A percentile compares a stretch with the other conserved stretches of the same genome.
phyloP scores from a whole-genome alignment of 2,113 vertebrate species.

The Chloroceryle aenea region DNA sequence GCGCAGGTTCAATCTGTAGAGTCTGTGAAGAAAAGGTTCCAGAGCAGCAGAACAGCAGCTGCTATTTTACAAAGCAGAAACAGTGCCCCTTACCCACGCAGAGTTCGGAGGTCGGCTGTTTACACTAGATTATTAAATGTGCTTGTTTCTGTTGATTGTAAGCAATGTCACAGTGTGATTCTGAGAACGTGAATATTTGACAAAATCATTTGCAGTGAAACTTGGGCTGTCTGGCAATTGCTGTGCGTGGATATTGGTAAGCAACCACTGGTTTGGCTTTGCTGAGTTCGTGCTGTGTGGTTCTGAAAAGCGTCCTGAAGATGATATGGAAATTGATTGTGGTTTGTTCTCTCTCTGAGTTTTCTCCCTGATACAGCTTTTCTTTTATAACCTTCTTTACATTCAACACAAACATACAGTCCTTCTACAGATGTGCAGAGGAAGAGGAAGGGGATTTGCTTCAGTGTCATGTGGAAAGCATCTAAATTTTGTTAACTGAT shows the following conservation, averaged over 20 bases:
- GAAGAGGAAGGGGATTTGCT: not conserved
- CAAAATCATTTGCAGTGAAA: slow-evolving; percentile 65
- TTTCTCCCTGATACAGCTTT: slow-evolving; percentile 42
- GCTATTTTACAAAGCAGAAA: not conserved
- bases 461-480: not conserved
- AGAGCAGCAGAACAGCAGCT: not conserved
- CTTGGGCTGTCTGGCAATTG: slow-evolving; percentile 25
- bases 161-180: not conserved
- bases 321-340: not conserved
- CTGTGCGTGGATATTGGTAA: slow-evolving; percentile 52
- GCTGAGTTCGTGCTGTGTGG: slow-evolving; percentile 59
- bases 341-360: slow-evolving; percentile 43
- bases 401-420: slow-evolving; percentile 10
- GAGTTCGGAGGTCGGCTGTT: not conserved
- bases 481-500: not conserved
- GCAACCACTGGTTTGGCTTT: slow-evolving; percentile 41
- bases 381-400: slow-evolving; percentile 57
- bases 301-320: slow-evolving; percentile 7
- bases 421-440: not conserved
- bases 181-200: slow-evolving; percentile 50
- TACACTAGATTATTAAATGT: not conserved
- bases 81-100: not conserved
- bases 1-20: not conserved
- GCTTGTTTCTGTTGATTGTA: not conserved
- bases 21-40: not conserved